phyloP scores from a whole-genome alignment of 2,113 vertebrate genomes.

The Hippolais icterina region DNA sequence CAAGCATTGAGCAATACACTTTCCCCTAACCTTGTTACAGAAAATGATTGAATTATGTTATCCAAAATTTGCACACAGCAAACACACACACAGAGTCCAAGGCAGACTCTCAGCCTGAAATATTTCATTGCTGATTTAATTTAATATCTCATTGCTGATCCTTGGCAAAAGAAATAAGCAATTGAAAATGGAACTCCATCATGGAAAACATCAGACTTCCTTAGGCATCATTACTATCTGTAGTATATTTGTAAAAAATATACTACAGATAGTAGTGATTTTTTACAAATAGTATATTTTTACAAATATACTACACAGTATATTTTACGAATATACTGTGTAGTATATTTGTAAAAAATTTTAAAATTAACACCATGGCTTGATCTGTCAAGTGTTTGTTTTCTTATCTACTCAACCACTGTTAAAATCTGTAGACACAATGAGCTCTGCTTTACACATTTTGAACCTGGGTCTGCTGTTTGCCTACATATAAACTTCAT shows the following conservation, averaged over 20 bases:
- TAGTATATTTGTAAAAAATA: not conserved
- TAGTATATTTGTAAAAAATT: not conserved
- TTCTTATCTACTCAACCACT: not conserved
- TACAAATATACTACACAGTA: too few relatives aligned
- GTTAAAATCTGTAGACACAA: not conserved
- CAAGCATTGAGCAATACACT: not conserved
- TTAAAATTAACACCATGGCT: not conserved
- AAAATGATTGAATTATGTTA: slow-evolving; percentile 19
- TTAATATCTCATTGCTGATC: not conserved
- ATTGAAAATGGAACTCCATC: not conserved
- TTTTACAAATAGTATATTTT: too few relatives aligned
- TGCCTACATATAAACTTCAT: not conserved
- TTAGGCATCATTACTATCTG: not conserved
- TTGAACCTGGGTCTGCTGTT: not conserved
- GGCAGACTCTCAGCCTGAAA: not conserved
- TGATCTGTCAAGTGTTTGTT: not conserved
- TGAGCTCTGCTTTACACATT: not conserved
- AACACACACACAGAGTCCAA: not conserved
- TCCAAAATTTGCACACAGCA: not conserved
- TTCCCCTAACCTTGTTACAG: not conserved
- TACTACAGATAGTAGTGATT: too few relatives aligned
- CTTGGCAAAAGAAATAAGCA: not conserved
- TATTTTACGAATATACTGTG: too few relatives aligned
- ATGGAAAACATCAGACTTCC: not conserved
- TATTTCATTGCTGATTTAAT: not conserved